Conservation (phyloP, 2,888 invertebrate species). For the Pharmacophagus antenor region DNA sequence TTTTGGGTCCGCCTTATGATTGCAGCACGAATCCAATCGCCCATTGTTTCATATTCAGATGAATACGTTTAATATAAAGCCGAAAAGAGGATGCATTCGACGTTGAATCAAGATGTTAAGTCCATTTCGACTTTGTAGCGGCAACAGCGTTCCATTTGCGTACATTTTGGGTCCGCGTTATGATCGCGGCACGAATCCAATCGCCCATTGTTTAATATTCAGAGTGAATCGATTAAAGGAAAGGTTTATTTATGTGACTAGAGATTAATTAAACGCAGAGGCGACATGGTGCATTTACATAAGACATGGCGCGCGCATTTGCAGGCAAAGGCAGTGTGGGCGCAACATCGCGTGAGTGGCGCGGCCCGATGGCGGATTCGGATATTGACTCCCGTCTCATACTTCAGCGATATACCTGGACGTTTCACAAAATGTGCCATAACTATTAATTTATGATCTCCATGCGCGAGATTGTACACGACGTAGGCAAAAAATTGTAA, state of each 20-base stretch:
- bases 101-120: not conserved
- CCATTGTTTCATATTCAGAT: conserved; percentile 61
- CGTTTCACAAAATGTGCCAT: not conserved
- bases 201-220: conserved; percentile 58
- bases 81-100: too few relatives aligned
- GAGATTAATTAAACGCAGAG: conserved; percentile 76
- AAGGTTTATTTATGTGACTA: conserved; percentile 72
- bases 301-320: conserved; percentile 79
- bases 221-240: conserved; percentile 60
- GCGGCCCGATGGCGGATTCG: conserved; percentile 22
- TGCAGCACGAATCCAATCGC: conserved; percentile 5
- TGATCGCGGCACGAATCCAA: conserved; percentile 37
- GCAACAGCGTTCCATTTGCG: not conserved
- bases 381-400: conserved; percentile 34
- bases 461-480: too few relatives aligned
- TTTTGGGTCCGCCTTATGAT: conserved; percentile 6
- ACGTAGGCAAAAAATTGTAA: too few relatives aligned
- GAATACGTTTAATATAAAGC: conserved; percentile 59
- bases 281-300: conserved; percentile 78
- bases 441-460: too few relatives aligned
- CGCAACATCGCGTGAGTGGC: conserved; percentile 52
- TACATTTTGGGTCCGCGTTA: conserved; percentile 27
- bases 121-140: too few relatives aligned
- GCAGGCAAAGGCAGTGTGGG: conserved; percentile 61
- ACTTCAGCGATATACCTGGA: conserved; percentile 20